Evolutionary conservation across 1,140 invertebrate genomes (phyloP), one percentile per base, ranked within the genome.

Genomic region (Hydropsyche tenuis): DNA sequence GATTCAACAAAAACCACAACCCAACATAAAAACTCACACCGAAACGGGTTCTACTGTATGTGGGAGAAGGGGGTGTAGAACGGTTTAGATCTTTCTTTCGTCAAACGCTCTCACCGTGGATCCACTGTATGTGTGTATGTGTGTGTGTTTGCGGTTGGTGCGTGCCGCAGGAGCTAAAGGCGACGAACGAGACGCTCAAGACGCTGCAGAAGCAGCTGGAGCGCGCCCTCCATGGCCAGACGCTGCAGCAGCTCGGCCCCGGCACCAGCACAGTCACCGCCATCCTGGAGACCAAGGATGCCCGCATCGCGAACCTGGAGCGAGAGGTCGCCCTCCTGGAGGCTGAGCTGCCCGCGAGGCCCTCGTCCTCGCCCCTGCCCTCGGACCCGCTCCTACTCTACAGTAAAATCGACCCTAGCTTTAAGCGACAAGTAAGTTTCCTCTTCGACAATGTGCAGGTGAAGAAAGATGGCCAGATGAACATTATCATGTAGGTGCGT

Each of bases 401-500:
- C 86, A 86, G 87, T 86, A 89, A 88, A 82, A 85, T 86, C 85
- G 88, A 89, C 78, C 71, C 81, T 80, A 87, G 87, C 87, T 89
- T 90, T 86, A 91, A 90, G 87, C 89, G 90, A 83, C 90, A 92
- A 92, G 90, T 92, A 92, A 92, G 90, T 92, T 90, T 90, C 88
- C 87, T 89, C 86, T 89, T 90, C 85, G 88, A 90, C 89, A 89
- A 90, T 87, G 89, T 90, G 82, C 89, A 87, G 84, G 87, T 90
- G 86, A 87, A 88, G 86, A 90, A 90, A 86, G 89, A 90, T 84
- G 89, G 89, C 82, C 85, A 85, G 81, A 82, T 83, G 80, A 84
- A 79, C 79, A 79, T 81, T 80, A 74, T 78, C 80, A 76, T 76
- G 75, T 78, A 72, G 30, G 30, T 25, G n/a, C 9, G 23, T 1